phyloP scores from a whole-genome alignment of 2,797 vertebrate genomes.

The Cetoscarus ocellatus region DNA sequence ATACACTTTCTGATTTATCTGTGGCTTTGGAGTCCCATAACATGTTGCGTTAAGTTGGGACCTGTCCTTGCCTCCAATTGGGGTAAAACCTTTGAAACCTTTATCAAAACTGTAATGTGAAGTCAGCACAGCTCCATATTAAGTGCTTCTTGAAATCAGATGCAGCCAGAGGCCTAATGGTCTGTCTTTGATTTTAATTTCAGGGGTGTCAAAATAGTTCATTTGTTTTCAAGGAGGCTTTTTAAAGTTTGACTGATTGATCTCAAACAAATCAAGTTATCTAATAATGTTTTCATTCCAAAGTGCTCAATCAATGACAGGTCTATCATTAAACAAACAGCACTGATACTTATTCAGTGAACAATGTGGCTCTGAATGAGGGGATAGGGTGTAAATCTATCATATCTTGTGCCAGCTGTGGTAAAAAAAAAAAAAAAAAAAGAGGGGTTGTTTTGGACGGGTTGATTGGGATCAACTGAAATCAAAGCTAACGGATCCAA shows the following conservation, averaged over 20 bases:
- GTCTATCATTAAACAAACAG: constrained; percentile 36
- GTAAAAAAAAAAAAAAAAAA: constrained; percentile 16
- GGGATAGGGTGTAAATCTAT: constrained; percentile 32
- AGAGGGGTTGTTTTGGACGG: constrained; percentile 41
- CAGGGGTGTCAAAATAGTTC: constrained; percentile 28
- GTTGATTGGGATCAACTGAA: constrained; percentile 70
- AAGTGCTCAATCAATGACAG: constrained; percentile 24
- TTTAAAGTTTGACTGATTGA: constrained; percentile 18
- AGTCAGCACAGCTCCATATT: constrained; percentile 4
- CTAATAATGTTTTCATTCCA: constrained; percentile 18
- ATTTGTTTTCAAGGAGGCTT: constrained; percentile 13
- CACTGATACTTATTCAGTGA: constrained; percentile 39
- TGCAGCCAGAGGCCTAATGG: constrained; percentile 27
- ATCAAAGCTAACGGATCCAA: constrained; percentile 55
- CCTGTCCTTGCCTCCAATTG: too few relatives aligned
- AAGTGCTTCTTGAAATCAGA: constrained; percentile 34
- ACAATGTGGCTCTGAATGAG: constrained; percentile 9
- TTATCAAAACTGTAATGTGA: too few relatives aligned
- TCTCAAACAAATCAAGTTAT: constrained; percentile 15
- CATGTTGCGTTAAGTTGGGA: too few relatives aligned
- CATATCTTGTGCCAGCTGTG: constrained; percentile 6
- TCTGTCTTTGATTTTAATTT: constrained; percentile 6
- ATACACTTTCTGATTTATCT: too few relatives aligned
- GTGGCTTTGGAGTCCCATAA: too few relatives aligned
- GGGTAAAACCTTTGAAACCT: too few relatives aligned